Percentiles rank a stretch among this genome's conserved stretches.
Conservation (phyloP, 1,140 invertebrate genomes). For the Drosophila kurseongensis region DNA sequence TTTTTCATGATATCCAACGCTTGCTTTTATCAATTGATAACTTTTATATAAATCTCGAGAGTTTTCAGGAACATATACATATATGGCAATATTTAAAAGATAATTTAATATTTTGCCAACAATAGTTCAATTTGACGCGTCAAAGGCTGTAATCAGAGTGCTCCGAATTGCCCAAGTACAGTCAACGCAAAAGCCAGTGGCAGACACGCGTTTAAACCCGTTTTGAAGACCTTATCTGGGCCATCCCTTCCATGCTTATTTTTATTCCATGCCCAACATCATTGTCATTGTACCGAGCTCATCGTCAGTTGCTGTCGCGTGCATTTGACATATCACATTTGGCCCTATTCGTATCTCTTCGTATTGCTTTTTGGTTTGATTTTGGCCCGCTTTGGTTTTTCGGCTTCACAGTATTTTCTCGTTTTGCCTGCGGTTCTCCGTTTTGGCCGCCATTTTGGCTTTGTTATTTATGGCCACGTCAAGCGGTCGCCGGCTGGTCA, state of each 20-base stretch:
- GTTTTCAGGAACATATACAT: too few relatives aligned
- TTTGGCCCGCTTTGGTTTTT: conserved; percentile 49
- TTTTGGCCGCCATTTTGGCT: conserved; percentile 78
- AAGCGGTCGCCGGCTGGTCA: conserved; percentile 66
- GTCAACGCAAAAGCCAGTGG: neutral
- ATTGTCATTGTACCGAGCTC: conserved; percentile 47
- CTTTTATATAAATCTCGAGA: too few relatives aligned
- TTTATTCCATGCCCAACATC: conserved; percentile 30
- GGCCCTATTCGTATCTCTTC: conserved; percentile 45
- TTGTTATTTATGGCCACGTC: conserved; percentile 80
- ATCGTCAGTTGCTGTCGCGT: conserved; percentile 53
- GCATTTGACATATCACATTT: conserved; percentile 82
- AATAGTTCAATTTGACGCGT: neutral
- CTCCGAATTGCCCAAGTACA: neutral
- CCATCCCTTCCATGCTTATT: conserved; percentile 22
- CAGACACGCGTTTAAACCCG: conserved; percentile 11
- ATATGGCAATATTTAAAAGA: neutral
- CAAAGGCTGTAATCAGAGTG: neutral
- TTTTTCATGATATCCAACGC: too few relatives aligned
- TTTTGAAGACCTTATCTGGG: conserved; percentile 21
- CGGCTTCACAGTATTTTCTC: conserved; percentile 20
- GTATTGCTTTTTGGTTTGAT: conserved; percentile 32
- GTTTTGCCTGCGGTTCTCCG: conserved; percentile 45
- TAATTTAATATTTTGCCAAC: neutral
- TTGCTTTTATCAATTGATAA: too few relatives aligned